Base-by-base conservation (phyloP, 2,888 invertebrate species). In the Macrophya annulata region DNA sequence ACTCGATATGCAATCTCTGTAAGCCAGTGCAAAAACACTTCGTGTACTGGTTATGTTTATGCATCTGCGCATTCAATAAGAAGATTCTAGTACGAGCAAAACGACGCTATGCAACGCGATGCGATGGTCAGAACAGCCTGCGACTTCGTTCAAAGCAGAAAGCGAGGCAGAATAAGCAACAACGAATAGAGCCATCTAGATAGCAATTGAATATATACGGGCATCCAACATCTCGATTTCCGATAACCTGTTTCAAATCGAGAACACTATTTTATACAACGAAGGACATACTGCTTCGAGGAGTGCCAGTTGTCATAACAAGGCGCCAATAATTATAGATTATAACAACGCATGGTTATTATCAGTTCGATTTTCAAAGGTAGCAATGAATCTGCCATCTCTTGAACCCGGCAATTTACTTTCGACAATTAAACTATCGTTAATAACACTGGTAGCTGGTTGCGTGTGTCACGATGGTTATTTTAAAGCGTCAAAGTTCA, bases 141-240 rank as follows among this genome's bases (percentile, higher is more conserved):
- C 17, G 77, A 77, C 51, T 77, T 31, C 43, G 43, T 40, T 31
- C 43, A 31, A 48, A 37, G 25, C 76, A 68, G 45, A 25, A 81
- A 74, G 37, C 51, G 31, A 51, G 68, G 17, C 68, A 55, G 37
- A 17, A 74, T 31, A 31, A 68, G 45, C 65, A 76, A 48, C 71
- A 65, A 79, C 85, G 85, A 76, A 86, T 85, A 85, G 77, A 86
- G 79, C 76, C 86, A 77, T 86, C 83, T 77, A 85, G 85, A 85
- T 76, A 86, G 83, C 51, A 79, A 59, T 59, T 65, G 68, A 82
- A 82, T 55, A 71, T 55, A 71, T 82, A 85, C 85, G 85, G 17
- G 55, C 82, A 65, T 65, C 71, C 76, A n/a, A 68, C 85, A 68
- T 65, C 85, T 85, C 72, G 81, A 82, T 85, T 82, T 82, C 79